phyloP scores from a whole-genome alignment of 2,113 vertebrate species.

The Cavia porcellus region DNA sequence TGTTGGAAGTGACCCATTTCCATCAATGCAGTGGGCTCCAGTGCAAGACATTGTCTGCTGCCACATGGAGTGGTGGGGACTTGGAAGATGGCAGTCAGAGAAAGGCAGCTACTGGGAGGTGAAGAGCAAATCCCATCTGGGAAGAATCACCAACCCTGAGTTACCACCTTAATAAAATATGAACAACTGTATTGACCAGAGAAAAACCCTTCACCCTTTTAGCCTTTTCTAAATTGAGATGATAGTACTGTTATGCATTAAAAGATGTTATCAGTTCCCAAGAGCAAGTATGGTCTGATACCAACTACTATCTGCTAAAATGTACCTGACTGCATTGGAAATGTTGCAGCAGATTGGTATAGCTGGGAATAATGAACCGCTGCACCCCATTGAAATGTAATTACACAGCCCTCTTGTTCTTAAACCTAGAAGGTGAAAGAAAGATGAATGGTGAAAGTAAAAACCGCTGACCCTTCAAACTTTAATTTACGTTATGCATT shows the following conservation, averaged over 20 bases:
- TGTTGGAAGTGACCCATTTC: slow-evolving; percentile 85
- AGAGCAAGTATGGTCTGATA: slow-evolving; percentile 86
- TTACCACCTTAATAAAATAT: slow-evolving; percentile 83
- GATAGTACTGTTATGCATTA: slow-evolving; percentile 86
- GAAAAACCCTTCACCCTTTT: slow-evolving; percentile 64
- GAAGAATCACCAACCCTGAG: slow-evolving; percentile 67
- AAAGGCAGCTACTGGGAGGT: slow-evolving; percentile 64
- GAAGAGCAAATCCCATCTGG: slow-evolving; percentile 59
- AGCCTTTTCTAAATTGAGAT: slow-evolving; percentile 88
- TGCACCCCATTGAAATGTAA: slow-evolving; percentile 98
- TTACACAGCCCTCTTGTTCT: slow-evolving; percentile 98
- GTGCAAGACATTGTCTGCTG: slow-evolving; percentile 75
- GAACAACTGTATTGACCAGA: slow-evolving; percentile 84
- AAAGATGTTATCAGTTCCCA: slow-evolving; percentile 86
- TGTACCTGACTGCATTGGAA: slow-evolving; percentile 95
- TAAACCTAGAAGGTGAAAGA: slow-evolving; percentile 96
- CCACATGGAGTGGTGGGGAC: slow-evolving; percentile 38
- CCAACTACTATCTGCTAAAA: slow-evolving; percentile 89
- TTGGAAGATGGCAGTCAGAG: slow-evolving; percentile 40
- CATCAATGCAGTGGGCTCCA: slow-evolving; percentile 82
- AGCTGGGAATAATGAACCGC: slow-evolving; percentile 97
- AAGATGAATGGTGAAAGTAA: slow-evolving; percentile 99
- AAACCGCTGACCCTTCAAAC: slow-evolving; percentile 99
- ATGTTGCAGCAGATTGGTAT: slow-evolving; percentile 94
- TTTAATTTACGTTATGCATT: slow-evolving; percentile 99